Percentiles rank a stretch among this genome's conserved stretches.
Conservation (phyloP, 2,113 vertebrate species). For the Neoarius graeffei region DNA sequence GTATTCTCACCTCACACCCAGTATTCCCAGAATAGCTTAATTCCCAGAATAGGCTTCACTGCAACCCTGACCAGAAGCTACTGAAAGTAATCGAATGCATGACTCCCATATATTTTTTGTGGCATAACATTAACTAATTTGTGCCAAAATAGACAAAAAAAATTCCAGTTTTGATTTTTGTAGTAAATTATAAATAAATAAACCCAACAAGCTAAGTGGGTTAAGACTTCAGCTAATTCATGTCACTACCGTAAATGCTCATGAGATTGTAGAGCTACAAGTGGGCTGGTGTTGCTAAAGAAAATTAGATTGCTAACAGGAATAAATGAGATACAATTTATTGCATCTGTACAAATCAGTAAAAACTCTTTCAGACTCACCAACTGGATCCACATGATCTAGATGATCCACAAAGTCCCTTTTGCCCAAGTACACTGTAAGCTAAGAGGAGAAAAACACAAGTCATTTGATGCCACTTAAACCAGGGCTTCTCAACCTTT, state of each 20-base stretch:
- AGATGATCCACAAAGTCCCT: slow-evolving; percentile 82
- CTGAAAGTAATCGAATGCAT: background rate
- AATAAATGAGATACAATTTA: background rate
- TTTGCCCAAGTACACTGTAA: slow-evolving; percentile 80
- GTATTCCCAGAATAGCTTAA: background rate
- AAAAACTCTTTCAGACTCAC: slow-evolving; percentile 57
- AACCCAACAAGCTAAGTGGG: background rate
- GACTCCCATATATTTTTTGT: background rate
- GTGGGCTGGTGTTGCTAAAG: background rate
- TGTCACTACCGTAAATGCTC: background rate
- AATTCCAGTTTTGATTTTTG: background rate
- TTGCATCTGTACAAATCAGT: background rate
- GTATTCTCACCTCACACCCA: background rate
- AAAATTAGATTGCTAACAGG: background rate
- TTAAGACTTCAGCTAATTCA: background rate
- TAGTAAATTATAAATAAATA: background rate
- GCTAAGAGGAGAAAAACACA: slow-evolving; percentile 33
- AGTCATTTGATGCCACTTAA: background rate
- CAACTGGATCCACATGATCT: slow-evolving; percentile 80
- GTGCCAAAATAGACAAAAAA: background rate
- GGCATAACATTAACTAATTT: background rate
- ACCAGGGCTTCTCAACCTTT: no score
- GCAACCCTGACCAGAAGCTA: background rate
- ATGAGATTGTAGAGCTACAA: background rate
- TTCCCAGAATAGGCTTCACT: background rate